Conservation (phyloP, 2,797 vertebrate genomes). For the Falco rusticolus region DNA sequence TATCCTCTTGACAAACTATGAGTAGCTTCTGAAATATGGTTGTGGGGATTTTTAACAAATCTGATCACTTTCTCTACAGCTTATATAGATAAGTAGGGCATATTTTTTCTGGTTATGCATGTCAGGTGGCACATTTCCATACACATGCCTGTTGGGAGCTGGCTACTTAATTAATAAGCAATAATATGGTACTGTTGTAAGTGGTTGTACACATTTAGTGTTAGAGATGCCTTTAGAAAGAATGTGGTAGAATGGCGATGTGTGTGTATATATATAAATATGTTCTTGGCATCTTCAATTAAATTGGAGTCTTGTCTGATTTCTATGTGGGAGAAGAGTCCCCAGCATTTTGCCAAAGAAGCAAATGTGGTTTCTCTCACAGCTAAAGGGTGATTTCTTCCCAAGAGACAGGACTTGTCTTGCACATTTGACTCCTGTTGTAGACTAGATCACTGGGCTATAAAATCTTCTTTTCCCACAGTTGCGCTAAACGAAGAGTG, state of each 20-base stretch:
- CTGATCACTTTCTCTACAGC: neutral
- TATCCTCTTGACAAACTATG: neutral
- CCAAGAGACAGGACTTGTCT: conserved; percentile 54
- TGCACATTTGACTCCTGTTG: conserved; percentile 37
- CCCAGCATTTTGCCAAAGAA: neutral
- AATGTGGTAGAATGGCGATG: neutral
- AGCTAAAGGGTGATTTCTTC: conserved; percentile 43
- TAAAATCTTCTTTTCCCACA: conserved; percentile 62
- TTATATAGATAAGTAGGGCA: neutral
- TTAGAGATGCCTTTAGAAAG: neutral
- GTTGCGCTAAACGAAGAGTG: conserved; percentile 28
- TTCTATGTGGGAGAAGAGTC: conserved; percentile 17
- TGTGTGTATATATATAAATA: neutral
- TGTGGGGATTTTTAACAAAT: neutral
- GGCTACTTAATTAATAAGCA: neutral
- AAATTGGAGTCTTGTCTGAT: conserved; percentile 13
- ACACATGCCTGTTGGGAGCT: rapidly evolving
- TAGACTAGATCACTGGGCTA: conserved; percentile 41
- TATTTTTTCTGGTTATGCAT: neutral
- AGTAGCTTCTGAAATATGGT: neutral
- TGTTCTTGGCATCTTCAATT: neutral
- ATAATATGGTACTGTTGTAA: neutral
- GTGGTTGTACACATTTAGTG: neutral
- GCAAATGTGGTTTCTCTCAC: conserved; percentile 51
- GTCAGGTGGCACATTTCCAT: neutral